A percentile compares a stretch with the other conserved stretches of the same genome.
These are phyloP conservation scores for Drosophila affinis DNA, from an alignment of 2,888 invertebrate genomes.

Conservation along the genomic window DNA sequence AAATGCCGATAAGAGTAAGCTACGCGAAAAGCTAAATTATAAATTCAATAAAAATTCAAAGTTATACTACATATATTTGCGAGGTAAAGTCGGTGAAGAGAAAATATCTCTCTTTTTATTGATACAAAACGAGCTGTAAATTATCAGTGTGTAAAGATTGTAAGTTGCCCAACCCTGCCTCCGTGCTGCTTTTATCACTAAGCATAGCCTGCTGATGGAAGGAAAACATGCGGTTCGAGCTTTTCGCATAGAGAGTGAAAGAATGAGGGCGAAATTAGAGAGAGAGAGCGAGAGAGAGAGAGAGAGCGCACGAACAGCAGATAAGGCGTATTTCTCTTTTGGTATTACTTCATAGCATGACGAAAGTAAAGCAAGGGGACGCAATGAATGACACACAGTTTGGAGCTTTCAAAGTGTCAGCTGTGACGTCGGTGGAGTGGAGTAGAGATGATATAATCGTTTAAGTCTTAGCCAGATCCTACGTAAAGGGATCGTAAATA, in stretches of 20 bases:
- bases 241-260: slow-evolving; percentile 33
- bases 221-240: slow-evolving; percentile 41
- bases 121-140: no score
- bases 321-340: slow-evolving; percentile 17
- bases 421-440: background rate
- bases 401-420: slow-evolving; percentile 4
- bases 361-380: slow-evolving; percentile 21
- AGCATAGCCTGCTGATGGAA: slow-evolving; percentile 12
- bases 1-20: slow-evolving; percentile 29
- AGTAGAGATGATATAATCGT: background rate
- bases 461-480: background rate
- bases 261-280: slow-evolving; percentile 10
- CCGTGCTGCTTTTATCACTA: slow-evolving; percentile 19
- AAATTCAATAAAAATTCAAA: background rate
- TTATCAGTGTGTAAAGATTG: no score
- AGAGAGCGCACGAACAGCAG: slow-evolving; percentile 1
- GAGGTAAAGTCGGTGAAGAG: background rate
- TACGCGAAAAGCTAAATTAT: slow-evolving; percentile 24
- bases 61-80: background rate
- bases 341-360: slow-evolving; percentile 63
- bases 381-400: slow-evolving; percentile 13
- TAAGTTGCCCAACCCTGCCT: no score
- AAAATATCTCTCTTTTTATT: slow-evolving; percentile 22
- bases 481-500: background rate
- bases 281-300: background rate